Evolutionary conservation across 2,113 vertebrate genomes (phyloP).

Genomic region (Todiramphus saurophagus): DNA sequence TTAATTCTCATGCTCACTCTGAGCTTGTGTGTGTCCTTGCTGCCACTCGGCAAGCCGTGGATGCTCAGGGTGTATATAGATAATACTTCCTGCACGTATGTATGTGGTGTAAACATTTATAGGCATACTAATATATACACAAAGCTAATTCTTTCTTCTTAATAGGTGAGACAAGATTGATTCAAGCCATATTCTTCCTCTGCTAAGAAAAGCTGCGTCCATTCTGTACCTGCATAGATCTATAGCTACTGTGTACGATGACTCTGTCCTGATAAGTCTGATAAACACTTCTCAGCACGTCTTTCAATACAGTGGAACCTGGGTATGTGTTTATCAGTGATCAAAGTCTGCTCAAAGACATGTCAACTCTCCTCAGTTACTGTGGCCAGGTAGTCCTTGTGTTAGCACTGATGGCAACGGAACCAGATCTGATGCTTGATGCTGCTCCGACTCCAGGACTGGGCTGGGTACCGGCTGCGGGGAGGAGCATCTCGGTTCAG

Average conservation of each 20-base stretch:
- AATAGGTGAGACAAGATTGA: not conserved
- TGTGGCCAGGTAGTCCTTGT: not conserved
- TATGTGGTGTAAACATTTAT: accelerated
- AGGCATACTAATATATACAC: too few species aligned
- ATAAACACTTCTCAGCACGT: not conserved
- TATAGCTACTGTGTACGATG: not conserved
- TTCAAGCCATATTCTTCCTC: not conserved
- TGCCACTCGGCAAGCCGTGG: not conserved
- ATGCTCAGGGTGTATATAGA: not conserved
- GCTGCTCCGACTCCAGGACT: not conserved
- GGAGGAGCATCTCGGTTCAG: constrained; percentile 5
- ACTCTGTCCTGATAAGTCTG: too few species aligned
- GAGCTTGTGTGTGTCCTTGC: not conserved
- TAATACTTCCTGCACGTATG: not conserved
- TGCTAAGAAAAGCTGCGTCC: not conserved
- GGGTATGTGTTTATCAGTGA: not conserved
- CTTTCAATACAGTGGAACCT: not conserved
- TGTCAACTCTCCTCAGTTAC: not conserved
- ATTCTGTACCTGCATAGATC: not conserved
- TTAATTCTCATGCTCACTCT: not conserved
- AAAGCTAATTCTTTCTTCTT: not conserved
- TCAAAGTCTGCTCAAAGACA: not conserved
- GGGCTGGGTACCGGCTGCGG: not conserved
- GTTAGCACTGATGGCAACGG: not conserved
- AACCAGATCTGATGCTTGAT: constrained; percentile 47